These are phyloP conservation scores for Montipora sp. DNA, from an alignment of 64 coral and sea anemone species.

Conservation along the genomic window DNA sequence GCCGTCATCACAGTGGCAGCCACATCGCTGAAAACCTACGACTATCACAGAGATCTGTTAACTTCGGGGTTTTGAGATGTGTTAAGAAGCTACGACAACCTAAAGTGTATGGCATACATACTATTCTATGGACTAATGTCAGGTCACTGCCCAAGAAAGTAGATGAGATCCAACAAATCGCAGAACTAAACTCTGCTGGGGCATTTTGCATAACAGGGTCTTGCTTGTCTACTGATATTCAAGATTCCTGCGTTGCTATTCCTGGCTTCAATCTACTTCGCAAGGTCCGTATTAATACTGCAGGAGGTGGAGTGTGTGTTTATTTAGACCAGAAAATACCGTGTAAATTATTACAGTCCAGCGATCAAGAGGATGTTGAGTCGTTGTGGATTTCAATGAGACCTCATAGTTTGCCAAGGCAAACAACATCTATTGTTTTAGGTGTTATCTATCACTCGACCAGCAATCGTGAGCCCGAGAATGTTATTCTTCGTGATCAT, in stretches of 20 bases:
- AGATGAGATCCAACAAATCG: too few species aligned
- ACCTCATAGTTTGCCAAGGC: conserved; percentile 35
- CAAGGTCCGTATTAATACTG: conserved; percentile 35
- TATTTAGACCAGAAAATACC: conserved; percentile 66
- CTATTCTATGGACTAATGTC: too few species aligned
- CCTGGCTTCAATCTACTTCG: conserved; percentile 54
- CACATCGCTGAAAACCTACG: too few species aligned
- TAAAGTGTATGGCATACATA: too few species aligned
- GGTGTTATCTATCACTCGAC: conserved; percentile 43
- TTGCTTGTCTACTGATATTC: neutral
- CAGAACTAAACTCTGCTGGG: too few species aligned
- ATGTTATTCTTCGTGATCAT: conserved; percentile 45
- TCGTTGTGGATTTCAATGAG: conserved; percentile 66
- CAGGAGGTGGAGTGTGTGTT: conserved; percentile 53
- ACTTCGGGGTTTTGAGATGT: neutral
- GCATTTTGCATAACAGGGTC: too few species aligned
- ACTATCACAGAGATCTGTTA: neutral
- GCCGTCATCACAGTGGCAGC: neutral
- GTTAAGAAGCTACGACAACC: too few species aligned
- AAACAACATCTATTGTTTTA: conserved; percentile 7
- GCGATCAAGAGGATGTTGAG: conserved; percentile 44
- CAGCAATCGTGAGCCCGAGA: conserved; percentile 30
- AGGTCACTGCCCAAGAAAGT: too few species aligned
- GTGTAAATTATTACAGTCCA: conserved; percentile 55
- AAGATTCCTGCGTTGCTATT: conserved; percentile 48